Evolutionary conservation across 2,113 vertebrate genomes (phyloP), one percentile per base, ranked within the genome.

Genomic region (Poecile atricapillus): DNA sequence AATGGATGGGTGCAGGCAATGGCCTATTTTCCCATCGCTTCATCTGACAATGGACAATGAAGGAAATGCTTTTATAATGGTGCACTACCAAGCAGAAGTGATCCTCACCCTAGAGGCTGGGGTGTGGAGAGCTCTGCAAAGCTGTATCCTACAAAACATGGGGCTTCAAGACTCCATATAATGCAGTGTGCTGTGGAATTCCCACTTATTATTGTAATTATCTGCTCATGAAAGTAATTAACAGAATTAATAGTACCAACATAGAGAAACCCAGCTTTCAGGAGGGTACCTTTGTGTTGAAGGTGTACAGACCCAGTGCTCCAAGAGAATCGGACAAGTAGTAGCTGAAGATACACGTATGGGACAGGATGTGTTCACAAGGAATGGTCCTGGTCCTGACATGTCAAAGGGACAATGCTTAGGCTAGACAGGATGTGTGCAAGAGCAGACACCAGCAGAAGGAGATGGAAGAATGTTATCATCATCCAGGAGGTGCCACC

Each of bases 21-120:
- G 21, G 41, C 23, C 46, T 55, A 3, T 86, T 90, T 93, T 96
- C 92, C 71, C 60, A 18, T 80, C 25, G 7, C 86, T 93, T 83
- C 79, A 74, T 69, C 76, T 83, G 68, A 94, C 83, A 95, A 95
- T 73, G 59, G 27, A 75, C 49, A 85, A 87, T 50, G 70, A 65
- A 77, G 55, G 30, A 58, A 90, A 73, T 30, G 28, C 2, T 64
- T 84, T 91, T 63, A 64, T 11, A 35, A 27, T 47, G 21, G 47
- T 81, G 28, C 7, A 5, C 16, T 39, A 77, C 20, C 37, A 69
- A 94, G 53, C 23, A 76, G 49, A 76, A 83, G 5, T 49, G 55
- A 56, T 56, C 55, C 56, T 63, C 50, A 55, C 30, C 41, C 64
- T 25, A 41, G 49, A 44, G 44, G 5, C 58, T 15, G 65, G 63